Evolutionary conservation across 2,797 vertebrate species (phyloP).

Genomic region (Rhabdophis nuchalis): DNA sequence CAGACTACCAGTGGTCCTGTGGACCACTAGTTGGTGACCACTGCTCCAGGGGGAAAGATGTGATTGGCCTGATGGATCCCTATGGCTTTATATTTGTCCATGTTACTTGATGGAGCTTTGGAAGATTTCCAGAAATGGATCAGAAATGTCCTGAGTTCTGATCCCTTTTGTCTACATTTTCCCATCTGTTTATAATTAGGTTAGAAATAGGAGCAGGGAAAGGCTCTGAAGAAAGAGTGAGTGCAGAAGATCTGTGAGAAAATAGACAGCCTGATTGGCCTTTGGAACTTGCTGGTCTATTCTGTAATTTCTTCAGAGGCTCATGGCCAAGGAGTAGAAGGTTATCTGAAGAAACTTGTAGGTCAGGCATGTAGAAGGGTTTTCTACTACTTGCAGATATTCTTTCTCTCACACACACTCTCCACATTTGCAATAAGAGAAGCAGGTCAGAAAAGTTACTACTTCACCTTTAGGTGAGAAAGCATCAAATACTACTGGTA

Average conservation of each 20-base stretch:
- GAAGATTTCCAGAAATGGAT: neutral
- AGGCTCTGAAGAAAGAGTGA: neutral
- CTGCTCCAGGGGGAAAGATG: neutral
- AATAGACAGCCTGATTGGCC: neutral
- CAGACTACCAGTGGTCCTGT: no score
- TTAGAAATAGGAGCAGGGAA: neutral
- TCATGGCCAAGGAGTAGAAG: neutral
- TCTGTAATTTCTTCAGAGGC: neutral
- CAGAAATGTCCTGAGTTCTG: neutral
- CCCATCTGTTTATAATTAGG: neutral
- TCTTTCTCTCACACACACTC: fast-evolving
- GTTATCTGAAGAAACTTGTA: no score
- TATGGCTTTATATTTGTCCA: neutral
- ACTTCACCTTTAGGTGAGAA: neutral
- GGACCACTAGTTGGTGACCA: no score
- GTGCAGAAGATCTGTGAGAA: neutral
- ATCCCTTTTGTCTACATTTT: neutral
- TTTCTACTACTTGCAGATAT: neutral
- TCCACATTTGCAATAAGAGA: neutral
- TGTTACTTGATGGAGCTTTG: neutral
- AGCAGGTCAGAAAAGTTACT: neutral
- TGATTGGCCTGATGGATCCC: neutral
- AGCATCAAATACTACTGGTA: neutral
- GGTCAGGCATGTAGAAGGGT: neutral
- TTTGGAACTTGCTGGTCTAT: neutral